These are phyloP conservation scores for Galeruca laticollis DNA, from an alignment of 2,888 invertebrate genomes.

Conservation along the genomic window DNA sequence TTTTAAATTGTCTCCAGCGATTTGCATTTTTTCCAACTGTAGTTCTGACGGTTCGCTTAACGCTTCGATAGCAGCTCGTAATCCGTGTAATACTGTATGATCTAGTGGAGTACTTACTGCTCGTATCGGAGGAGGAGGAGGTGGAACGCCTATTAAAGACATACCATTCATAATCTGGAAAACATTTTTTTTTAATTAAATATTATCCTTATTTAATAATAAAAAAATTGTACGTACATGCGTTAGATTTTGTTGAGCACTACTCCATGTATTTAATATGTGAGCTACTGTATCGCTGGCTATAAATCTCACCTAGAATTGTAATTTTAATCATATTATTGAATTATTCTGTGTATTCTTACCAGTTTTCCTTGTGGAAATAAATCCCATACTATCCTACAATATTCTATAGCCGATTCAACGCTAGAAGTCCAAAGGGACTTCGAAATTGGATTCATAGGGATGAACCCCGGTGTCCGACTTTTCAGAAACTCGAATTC, in stretches of 20 bases:
- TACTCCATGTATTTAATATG: conserved; percentile 87
- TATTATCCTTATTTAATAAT: not conserved
- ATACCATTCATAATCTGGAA: conserved; percentile 84
- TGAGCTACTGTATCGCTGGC: conserved; percentile 89
- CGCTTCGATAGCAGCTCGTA: conserved; percentile 88
- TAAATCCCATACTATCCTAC: conserved; percentile 97
- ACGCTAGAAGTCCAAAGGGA: conserved; percentile 97
- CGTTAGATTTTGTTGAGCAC: conserved; percentile 85
- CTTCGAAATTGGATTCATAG: conserved; percentile 88
- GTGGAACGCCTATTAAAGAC: conserved; percentile 84
- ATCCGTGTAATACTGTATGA: conserved; percentile 83
- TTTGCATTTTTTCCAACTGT: conserved; percentile 72
- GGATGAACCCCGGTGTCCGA: conserved; percentile 78
- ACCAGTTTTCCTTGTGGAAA: conserved; percentile 92
- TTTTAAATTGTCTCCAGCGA: conserved; percentile 59
- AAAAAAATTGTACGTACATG: conserved; percentile 73
- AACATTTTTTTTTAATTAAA: not conserved
- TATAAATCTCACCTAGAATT: conserved; percentile 80
- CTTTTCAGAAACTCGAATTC: conserved; percentile 85
- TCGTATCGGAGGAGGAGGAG: conserved; percentile 65
- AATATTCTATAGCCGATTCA: conserved; percentile 95
- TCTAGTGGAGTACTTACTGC: conserved; percentile 72
- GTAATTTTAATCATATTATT: not conserved
- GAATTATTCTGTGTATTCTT: conserved; percentile 44
- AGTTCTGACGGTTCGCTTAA: conserved; percentile 84